Evolutionary conservation across 1,140 invertebrate genomes (phyloP).

Genomic region (Helicoverpa zea): DNA sequence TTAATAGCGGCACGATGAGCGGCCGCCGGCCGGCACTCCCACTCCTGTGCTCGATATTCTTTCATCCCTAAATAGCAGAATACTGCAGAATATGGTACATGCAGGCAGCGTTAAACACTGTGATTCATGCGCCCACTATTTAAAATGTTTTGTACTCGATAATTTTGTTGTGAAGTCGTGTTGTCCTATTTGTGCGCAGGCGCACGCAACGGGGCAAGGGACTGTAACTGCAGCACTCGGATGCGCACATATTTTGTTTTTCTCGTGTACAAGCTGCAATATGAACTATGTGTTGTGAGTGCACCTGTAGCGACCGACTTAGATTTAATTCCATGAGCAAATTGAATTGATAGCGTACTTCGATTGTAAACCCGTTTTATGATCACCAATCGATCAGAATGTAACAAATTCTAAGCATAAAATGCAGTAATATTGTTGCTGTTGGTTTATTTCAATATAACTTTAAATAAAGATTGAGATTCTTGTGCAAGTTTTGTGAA

Average conservation of each 20-base stretch:
- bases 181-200: not conserved
- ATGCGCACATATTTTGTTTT: not conserved
- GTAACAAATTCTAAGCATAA: too few relatives aligned
- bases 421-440: too few relatives aligned
- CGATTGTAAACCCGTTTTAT: too few relatives aligned
- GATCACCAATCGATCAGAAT: too few relatives aligned
- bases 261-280: not conserved
- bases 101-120: not conserved
- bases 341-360: too few relatives aligned
- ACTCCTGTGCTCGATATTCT: not conserved
- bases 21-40: not conserved
- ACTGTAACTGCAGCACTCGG: not conserved
- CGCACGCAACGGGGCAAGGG: conserved; percentile 9
- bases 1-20: not conserved
- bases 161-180: conserved; percentile 11
- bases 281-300: conserved; percentile 7
- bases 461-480: too few relatives aligned
- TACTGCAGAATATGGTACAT: not conserved
- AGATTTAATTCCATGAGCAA: not conserved
- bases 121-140: conserved; percentile 12
- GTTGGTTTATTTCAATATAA: too few relatives aligned
- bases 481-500: too few relatives aligned
- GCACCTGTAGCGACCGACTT: not conserved
- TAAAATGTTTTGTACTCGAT: conserved; percentile 10
- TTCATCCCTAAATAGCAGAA: conserved; percentile 5